Percentiles rank a stretch among this genome's conserved stretches.
These are phyloP conservation scores for Thryonomys swinderianus DNA, from an alignment of 2,113 vertebrate genomes.

Conservation along the genomic window DNA sequence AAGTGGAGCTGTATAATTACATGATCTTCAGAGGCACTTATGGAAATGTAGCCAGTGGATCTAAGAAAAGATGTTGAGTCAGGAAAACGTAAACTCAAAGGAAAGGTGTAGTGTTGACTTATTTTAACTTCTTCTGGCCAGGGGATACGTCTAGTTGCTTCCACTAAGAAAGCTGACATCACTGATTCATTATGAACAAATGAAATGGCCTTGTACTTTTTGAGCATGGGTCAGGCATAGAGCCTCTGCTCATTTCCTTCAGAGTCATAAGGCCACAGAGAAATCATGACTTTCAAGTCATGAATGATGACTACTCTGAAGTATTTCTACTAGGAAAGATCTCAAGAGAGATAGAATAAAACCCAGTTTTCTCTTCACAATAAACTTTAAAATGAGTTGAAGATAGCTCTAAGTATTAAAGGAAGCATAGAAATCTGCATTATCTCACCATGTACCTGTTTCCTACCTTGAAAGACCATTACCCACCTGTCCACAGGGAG, in stretches of 20 bases:
- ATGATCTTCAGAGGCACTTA: neutral
- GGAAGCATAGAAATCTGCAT: neutral
- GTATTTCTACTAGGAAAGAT: neutral
- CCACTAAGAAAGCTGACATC: neutral
- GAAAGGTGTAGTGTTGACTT: neutral
- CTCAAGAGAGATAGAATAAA: neutral
- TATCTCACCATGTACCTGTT: neutral
- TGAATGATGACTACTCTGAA: neutral
- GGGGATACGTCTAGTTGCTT: neutral
- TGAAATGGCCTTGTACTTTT: neutral
- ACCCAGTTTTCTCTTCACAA: neutral
- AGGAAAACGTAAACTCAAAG: neutral
- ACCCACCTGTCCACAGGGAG: neutral
- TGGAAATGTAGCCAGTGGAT: neutral
- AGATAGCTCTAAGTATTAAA: neutral
- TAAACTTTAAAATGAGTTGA: neutral
- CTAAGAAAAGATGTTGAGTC: neutral
- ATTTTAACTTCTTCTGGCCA: neutral
- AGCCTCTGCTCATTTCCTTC: accelerated
- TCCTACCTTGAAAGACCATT: too few species aligned
- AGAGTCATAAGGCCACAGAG: neutral
- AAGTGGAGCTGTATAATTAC: neutral
- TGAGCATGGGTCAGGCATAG: neutral
- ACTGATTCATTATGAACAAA: neutral
- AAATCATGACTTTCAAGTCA: too few species aligned